phyloP scores from a whole-genome alignment of 2,113 vertebrate genomes.

The Alouatta palliata region DNA sequence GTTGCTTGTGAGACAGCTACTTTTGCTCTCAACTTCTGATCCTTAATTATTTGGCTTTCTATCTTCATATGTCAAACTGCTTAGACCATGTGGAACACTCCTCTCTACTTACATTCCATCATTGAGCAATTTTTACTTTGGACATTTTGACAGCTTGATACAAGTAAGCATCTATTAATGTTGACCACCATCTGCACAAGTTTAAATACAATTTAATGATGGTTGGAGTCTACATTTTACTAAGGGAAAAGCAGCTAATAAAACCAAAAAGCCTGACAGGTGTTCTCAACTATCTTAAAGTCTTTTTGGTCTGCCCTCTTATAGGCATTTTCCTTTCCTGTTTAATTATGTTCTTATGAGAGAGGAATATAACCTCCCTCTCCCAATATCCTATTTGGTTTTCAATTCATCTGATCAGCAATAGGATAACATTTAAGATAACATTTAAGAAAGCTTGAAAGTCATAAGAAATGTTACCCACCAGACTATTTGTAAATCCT shows the following conservation, averaged over 20 bases:
- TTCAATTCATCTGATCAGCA: neutral
- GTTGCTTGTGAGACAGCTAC: neutral
- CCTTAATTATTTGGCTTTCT: constrained; percentile 4
- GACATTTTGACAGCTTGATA: neutral
- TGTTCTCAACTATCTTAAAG: neutral
- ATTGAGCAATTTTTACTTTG: neutral
- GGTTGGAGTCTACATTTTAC: neutral
- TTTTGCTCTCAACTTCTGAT: neutral
- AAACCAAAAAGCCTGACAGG: neutral
- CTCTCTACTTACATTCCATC: neutral
- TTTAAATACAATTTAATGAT: constrained; percentile 1
- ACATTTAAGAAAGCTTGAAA: constrained; percentile 6
- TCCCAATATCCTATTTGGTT: neutral
- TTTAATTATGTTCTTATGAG: neutral
- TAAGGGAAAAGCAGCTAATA: neutral
- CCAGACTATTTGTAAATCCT: neutral
- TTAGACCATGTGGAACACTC: neutral
- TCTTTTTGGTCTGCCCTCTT: neutral
- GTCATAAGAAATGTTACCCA: neutral
- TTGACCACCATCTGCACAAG: neutral
- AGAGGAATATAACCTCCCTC: neutral
- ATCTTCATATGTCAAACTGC: neutral
- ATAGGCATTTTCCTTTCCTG: neutral
- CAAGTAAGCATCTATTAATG: neutral
- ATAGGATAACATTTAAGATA: neutral